A percentile compares a stretch with the other conserved stretches of the same genome.
Evolutionary conservation across 2,888 invertebrate species (phyloP).

Genomic region (Morinoia aosen): DNA sequence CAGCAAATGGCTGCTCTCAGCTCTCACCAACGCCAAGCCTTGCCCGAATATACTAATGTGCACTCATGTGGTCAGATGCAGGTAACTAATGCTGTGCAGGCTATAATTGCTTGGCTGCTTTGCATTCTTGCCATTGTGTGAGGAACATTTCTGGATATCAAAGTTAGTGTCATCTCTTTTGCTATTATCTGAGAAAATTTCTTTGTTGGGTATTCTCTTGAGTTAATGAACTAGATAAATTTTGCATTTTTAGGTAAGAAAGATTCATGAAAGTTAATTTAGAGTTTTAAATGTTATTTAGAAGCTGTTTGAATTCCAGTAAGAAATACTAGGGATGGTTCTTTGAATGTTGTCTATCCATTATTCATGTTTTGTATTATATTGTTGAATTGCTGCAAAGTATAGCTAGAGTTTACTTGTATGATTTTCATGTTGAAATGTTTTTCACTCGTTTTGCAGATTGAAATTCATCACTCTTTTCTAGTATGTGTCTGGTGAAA

Average conservation of each 20-base stretch:
- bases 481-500: not conserved
- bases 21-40: constrained; percentile 10
- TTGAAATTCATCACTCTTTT: not conserved
- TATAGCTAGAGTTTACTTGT: too few relatives aligned
- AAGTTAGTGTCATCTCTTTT: not conserved
- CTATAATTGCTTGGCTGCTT: not conserved
- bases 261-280: too few relatives aligned
- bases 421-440: not conserved
- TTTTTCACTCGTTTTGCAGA: not conserved
- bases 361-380: not conserved
- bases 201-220: too few relatives aligned
- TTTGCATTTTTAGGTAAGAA: too few relatives aligned
- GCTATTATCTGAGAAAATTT: not conserved
- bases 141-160: not conserved
- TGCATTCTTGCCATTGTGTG: not conserved
- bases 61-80: constrained; percentile 35
- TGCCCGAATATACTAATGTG: constrained; percentile 29
- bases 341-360: too few relatives aligned
- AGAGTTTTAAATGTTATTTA: not conserved
- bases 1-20: constrained; percentile 54
- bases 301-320: not conserved
- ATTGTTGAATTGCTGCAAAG: not conserved
- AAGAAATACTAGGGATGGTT: not conserved
- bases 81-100: constrained; percentile 40
- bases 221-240: too few relatives aligned